Evolutionary conservation across 2,113 vertebrate species (phyloP).

Genomic region (Empidonax traillii): DNA sequence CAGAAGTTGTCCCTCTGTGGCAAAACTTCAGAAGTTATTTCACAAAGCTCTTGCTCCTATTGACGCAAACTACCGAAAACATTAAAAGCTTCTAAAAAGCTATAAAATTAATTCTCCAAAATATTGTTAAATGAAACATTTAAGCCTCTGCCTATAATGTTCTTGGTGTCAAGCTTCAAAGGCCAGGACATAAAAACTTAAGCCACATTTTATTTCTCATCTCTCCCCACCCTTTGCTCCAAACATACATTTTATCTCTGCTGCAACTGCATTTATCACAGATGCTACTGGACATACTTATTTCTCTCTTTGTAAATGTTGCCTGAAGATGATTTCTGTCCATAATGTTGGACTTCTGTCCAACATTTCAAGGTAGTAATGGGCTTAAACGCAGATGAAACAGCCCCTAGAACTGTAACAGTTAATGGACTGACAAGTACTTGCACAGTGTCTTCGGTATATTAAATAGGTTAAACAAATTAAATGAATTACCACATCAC

Average conservation of each 20-base stretch:
- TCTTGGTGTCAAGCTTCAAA: not conserved
- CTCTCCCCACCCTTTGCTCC: not conserved
- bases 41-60: not conserved
- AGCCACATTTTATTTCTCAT: not conserved
- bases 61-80: not conserved
- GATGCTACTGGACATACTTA: not conserved
- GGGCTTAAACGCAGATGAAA: not conserved
- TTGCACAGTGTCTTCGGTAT: not conserved
- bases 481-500: slow-evolving; percentile 29
- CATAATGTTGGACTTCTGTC: not conserved
- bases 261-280: not conserved
- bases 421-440: slow-evolving; percentile 30
- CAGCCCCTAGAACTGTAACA: not conserved
- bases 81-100: not conserved
- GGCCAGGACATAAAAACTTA: not conserved
- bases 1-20: slow-evolving; percentile 9
- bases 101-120: not conserved
- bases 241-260: not conserved
- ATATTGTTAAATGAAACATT: not conserved
- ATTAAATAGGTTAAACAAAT: slow-evolving; percentile 53
- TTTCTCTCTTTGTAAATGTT: not conserved
- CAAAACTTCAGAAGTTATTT: slow-evolving; percentile 28
- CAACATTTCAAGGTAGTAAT: not conserved
- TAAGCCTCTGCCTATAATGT: not conserved
- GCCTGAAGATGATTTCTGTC: not conserved